Evolutionary conservation across 2,888 invertebrate genomes (phyloP), one percentile per base, ranked within the genome.

Genomic region (Drosophila kambysellisi): DNA sequence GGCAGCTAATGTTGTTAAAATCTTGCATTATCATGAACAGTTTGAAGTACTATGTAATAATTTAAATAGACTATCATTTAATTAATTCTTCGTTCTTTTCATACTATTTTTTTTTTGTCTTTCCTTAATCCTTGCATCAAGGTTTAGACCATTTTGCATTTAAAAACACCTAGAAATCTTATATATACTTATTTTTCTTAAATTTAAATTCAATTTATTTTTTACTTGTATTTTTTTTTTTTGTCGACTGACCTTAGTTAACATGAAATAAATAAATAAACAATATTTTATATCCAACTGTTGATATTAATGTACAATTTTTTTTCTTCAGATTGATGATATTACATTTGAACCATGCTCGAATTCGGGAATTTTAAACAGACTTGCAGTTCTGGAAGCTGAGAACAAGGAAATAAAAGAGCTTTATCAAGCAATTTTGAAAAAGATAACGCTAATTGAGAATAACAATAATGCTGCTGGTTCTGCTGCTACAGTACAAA

Each of bases 281-380:
- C 15, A 15, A n/a, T 11, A 25, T 1, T 29, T 7, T 15, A 20
- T n/a, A 11, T 9, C 9, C 11, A 11, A 11, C 41, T 43, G 20
- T 43, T 43, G 43, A 43, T 48, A 17, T 5, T 50, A 12, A 35
- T 59, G 9, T 64, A 25, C 4, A 15, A 12, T 48, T 5, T 9
- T 20, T 35, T n/a, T 37, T 32, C 57, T 82, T 79, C 30, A 96
- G 96, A 95, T 96, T 94, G 95, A 95, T 82, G 95, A 94, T 88
- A 95, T 96, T 76, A 94, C 95, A 12, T 89, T 95, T 74, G 94
- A 73, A 94, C 94, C 62, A 65, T 83, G 50, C 94, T 94, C 94
- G 82, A 94, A 94, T 61, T 63, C 81, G 1, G 95, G 95, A 89
- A 90, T 95, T 35, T 92, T 93, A 60, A 94, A 94, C 80, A 94